Evolutionary conservation across 2,888 invertebrate species (phyloP).

Genomic region (Drosophila mayaguana): DNA sequence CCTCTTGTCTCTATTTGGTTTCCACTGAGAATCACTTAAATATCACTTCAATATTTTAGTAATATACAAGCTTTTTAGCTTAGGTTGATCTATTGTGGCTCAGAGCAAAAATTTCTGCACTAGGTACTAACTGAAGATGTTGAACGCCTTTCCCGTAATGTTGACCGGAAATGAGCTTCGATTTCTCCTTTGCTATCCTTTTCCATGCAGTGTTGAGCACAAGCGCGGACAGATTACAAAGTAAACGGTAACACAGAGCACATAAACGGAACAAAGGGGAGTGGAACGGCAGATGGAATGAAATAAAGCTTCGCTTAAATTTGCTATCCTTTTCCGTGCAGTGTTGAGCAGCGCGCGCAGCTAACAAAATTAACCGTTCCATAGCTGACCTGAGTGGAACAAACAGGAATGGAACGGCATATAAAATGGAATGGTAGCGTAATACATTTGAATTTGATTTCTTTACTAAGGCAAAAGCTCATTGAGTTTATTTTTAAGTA

Average conservation of each 20-base stretch:
- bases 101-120: neutral
- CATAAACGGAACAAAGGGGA: too few relatives aligned
- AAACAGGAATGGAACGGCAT: neutral
- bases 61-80: too few relatives aligned
- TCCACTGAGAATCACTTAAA: too few relatives aligned
- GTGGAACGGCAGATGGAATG: too few relatives aligned
- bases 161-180: neutral
- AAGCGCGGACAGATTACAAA: neutral
- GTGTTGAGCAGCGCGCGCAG: neutral
- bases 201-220: neutral
- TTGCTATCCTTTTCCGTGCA: neutral
- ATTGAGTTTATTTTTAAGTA: too few relatives aligned
- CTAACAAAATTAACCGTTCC: neutral
- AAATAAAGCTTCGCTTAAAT: neutral
- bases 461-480: neutral
- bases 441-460: neutral
- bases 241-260: neutral
- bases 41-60: neutral
- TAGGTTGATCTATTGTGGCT: neutral
- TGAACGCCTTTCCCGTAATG: neutral
- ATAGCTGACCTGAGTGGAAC: neutral
- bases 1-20: too few relatives aligned
- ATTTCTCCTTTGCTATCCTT: neutral
- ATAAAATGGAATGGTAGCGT: neutral
- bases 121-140: neutral